Conservation (phyloP, 2,888 invertebrate species). For the Ormia ochracea region DNA sequence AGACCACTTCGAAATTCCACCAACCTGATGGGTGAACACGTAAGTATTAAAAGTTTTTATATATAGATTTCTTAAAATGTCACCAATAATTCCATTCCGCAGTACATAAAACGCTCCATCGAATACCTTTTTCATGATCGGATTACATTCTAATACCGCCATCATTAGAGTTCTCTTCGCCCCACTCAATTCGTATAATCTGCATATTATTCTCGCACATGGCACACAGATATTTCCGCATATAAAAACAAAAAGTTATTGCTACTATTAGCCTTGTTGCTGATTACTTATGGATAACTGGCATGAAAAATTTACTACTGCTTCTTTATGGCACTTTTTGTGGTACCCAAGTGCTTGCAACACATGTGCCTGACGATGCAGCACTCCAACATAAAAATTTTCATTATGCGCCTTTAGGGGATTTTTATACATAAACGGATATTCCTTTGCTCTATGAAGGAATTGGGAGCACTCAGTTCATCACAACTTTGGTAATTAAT, state of each 20-base stretch:
- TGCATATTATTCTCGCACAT: background rate
- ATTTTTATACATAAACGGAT: background rate
- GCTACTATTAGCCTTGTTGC: slow-evolving; percentile 32
- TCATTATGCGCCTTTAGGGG: background rate
- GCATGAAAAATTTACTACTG: background rate
- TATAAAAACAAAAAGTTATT: background rate
- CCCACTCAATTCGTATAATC: background rate
- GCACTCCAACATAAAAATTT: slow-evolving; percentile 7
- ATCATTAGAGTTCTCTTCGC: background rate
- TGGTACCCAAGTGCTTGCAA: background rate
- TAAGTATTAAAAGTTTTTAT: no score
- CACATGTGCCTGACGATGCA: background rate
- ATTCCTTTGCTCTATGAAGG: background rate
- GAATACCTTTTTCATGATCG: no score
- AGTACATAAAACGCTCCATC: no score
- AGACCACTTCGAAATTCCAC: no score
- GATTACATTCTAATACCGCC: no score
- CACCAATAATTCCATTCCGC: no score
- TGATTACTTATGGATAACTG: slow-evolving; percentile 1
- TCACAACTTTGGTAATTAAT: background rate
- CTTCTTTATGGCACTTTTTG: slow-evolving; percentile 12
- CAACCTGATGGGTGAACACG: no score
- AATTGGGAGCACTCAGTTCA: background rate
- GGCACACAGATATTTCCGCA: background rate
- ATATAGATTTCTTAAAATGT: no score